Percentiles rank a stretch among this genome's conserved stretches.
These are phyloP conservation scores for Rhamphomyia laevipes DNA, from an alignment of 2,888 invertebrate genomes.

Conservation along the genomic window DNA sequence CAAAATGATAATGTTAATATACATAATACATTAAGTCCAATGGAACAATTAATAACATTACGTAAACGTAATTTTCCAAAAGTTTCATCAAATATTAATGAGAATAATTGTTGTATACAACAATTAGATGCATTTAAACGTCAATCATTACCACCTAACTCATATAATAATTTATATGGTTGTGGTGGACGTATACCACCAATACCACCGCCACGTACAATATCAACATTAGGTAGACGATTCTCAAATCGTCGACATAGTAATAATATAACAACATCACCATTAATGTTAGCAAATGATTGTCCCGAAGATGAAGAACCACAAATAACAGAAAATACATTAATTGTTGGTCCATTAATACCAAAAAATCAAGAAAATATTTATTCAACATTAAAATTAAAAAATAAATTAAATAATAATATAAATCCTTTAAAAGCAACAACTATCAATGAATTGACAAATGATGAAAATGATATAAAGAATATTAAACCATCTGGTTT, in stretches of 20 bases:
- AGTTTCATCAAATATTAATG: slow-evolving; percentile 56
- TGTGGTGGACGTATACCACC: slow-evolving; percentile 43
- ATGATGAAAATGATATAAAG: slow-evolving; percentile 1
- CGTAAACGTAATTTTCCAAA: slow-evolving; percentile 72
- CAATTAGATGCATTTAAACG: slow-evolving; percentile 38
- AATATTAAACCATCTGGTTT: slow-evolving; percentile 12
- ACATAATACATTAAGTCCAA: slow-evolving; percentile 44
- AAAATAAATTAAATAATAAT: slow-evolving; percentile 9
- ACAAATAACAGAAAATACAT: slow-evolving; percentile 41
- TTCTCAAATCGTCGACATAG: slow-evolving; percentile 32
- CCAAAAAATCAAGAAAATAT: slow-evolving; percentile 30
- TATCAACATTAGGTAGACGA: slow-evolving; percentile 49
- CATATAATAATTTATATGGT: slow-evolving; percentile 20
- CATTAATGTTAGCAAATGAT: slow-evolving; percentile 40
- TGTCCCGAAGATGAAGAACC: slow-evolving; percentile 39
- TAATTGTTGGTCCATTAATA: slow-evolving; percentile 44
- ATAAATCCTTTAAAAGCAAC: slow-evolving; percentile 17
- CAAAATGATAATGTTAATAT: slow-evolving; percentile 42
- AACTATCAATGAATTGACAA: slow-evolving; percentile 8
- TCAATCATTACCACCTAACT: slow-evolving; percentile 50
- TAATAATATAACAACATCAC: slow-evolving; percentile 36
- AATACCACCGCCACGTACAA: slow-evolving; percentile 63
- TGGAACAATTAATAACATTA: slow-evolving; percentile 60
- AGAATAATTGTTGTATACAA: slow-evolving; percentile 17
- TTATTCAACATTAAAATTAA: slow-evolving; percentile 19